phyloP scores from a whole-genome alignment of 2,888 invertebrate genomes.

The Alitta virens region DNA sequence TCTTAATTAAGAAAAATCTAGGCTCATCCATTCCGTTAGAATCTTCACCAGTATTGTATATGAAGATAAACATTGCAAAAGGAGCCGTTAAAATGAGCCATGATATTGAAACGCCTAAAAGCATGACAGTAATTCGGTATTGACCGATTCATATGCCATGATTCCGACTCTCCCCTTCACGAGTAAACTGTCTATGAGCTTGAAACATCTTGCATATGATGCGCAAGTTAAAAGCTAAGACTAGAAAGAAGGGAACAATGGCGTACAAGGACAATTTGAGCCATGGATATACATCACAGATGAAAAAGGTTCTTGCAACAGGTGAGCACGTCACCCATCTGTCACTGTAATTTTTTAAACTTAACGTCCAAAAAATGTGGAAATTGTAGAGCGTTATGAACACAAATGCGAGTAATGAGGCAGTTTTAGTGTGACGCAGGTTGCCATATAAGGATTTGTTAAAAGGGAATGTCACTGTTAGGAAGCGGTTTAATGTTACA shows the following conservation, averaged over 20 bases:
- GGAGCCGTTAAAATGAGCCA: constrained; percentile 29
- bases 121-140: constrained; percentile 26
- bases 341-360: background rate
- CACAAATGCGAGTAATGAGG: constrained; percentile 4
- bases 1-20: constrained; percentile 1
- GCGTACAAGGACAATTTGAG: constrained; percentile 42
- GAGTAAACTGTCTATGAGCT: background rate
- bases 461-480: constrained; percentile 27
- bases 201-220: constrained; percentile 28
- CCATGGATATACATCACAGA: constrained; percentile 39
- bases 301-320: constrained; percentile 29
- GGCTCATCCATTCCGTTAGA: background rate
- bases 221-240: constrained; percentile 40
- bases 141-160: background rate
- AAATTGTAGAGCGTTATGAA: constrained; percentile 14
- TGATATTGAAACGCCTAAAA: constrained; percentile 24
- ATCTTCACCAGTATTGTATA: background rate
- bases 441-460: constrained; percentile 17
- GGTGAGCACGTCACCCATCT: constrained; percentile 27
- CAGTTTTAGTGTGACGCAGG: constrained; percentile 11
- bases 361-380: constrained; percentile 18
- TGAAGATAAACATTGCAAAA: constrained; percentile 8
- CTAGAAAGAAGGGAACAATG: constrained; percentile 39
- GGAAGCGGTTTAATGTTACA: constrained; percentile 25
- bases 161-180: background rate